Percentiles rank a stretch among this genome's conserved stretches.
phyloP scores from a whole-genome alignment of 2,888 invertebrate species.

The Drosophila greeni region DNA sequence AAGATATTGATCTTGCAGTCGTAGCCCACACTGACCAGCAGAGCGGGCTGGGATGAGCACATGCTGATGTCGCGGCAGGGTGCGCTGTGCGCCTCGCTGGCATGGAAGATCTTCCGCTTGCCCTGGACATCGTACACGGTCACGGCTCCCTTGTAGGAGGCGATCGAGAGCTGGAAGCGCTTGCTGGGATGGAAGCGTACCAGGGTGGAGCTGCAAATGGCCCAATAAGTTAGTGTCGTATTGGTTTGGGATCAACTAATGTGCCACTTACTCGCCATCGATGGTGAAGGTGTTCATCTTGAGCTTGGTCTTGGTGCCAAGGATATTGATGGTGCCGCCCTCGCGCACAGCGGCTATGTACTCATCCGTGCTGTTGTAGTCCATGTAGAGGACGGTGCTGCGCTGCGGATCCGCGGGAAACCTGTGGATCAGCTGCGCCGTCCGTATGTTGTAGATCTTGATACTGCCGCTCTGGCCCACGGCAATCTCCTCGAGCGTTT shows the following conservation, averaged over 20 bases:
- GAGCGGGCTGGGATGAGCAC: slow-evolving; percentile 70
- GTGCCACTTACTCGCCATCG: slow-evolving; percentile 70
- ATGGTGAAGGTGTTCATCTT: slow-evolving; percentile 74
- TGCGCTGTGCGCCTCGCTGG: slow-evolving; percentile 73
- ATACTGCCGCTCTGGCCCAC: slow-evolving; percentile 76
- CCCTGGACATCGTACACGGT: slow-evolving; percentile 75
- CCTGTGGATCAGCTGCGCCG: slow-evolving; percentile 68
- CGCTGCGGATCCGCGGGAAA: slow-evolving; percentile 72
- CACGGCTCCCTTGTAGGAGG: slow-evolving; percentile 76
- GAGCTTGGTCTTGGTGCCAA: slow-evolving; percentile 75
- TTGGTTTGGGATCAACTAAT: no score
- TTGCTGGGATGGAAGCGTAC: slow-evolving; percentile 78
- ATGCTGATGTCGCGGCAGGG: slow-evolving; percentile 78
- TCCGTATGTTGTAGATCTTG: slow-evolving; percentile 73
- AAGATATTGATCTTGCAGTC: slow-evolving; percentile 78
- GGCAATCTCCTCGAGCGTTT: slow-evolving; percentile 74
- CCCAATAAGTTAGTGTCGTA: no score
- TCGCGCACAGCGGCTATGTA: slow-evolving; percentile 77
- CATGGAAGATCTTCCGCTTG: slow-evolving; percentile 71
- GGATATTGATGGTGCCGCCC: slow-evolving; percentile 75
- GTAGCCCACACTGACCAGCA: slow-evolving; percentile 77
- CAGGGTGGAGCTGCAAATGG: slow-evolving; percentile 69
- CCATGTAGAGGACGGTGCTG: slow-evolving; percentile 74
- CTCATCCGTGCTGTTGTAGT: slow-evolving; percentile 77
- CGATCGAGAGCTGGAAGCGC: slow-evolving; percentile 75